Base-by-base conservation (phyloP, 2,888 invertebrate species). In the Stenchaetothrips biformis region DNA sequence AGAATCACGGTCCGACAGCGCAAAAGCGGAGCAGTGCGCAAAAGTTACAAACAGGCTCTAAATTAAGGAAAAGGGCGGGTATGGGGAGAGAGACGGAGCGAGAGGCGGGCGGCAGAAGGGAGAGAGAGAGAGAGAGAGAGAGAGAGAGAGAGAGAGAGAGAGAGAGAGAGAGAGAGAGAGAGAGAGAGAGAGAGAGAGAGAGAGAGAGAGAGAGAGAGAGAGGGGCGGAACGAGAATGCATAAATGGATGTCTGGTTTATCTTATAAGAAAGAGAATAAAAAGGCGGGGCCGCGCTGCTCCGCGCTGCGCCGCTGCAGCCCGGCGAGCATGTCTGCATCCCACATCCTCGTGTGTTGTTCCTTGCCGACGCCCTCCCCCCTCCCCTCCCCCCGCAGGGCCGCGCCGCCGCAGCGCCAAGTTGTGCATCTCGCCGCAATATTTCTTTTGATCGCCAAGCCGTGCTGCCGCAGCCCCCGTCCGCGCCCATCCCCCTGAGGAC, bases 231-330 rank as follows among this genome's bases (percentile, higher is more conserved):
- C 16, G 67, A 74, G 67, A 74, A 74, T 74, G 67, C 67, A 74
- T 74, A 74, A 74, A 74, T 74, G 67, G 67, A 74, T 74, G 67
- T 74, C 67, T 74, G 67, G 67, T 74, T 67, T 74, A 74, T 74
- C 67, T 74, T 74, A 74, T 74, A 74, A 74, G 67, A 74, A 74
- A 74, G 67, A 74, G 67, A 74, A 74, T 21, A 74, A 74, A 74
- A 74, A 74, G 67, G 67, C 67, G 67, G 21, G 59, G 62, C 62
- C 7, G 62, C 7, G 62, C 62, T 13, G 62, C 13, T 1, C 37
- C 37, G 53, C 53, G 53, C 13, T 9, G 53, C 53, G 37, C 37
- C 1, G 67, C 67, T 9, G 67, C 53, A 21, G 67, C 67, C 7
- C 21, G 67, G 67, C 67, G 21, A 25, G 67, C 67, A 74, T 74